phyloP scores from a whole-genome alignment of 2,888 invertebrate genomes.

The Oscheius sp. region DNA sequence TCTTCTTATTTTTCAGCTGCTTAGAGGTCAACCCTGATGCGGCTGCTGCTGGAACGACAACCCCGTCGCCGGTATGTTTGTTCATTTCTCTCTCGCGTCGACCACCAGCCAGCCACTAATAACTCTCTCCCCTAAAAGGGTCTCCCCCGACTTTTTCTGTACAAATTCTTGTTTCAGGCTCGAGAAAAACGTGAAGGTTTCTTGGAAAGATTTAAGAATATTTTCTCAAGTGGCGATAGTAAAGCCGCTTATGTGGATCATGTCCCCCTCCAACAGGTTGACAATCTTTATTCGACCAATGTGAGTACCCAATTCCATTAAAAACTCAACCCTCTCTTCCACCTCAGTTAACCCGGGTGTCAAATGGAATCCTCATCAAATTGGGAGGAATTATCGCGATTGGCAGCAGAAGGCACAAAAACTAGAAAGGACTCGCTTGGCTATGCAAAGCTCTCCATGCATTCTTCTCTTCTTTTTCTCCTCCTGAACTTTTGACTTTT shows the following conservation, averaged over 20 bases:
- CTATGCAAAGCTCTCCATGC: no score
- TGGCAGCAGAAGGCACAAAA: no score
- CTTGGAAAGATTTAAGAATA: constrained; percentile 41
- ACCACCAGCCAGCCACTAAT: background rate
- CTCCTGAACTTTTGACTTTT: no score
- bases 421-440: no score
- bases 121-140: background rate
- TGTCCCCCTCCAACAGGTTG: constrained; percentile 45
- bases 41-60: background rate
- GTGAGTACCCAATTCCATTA: constrained; percentile 30
- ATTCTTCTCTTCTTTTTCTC: no score
- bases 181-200: constrained; percentile 32
- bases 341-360: no score
- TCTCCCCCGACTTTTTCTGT: background rate
- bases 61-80: constrained; percentile 29
- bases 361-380: no score
- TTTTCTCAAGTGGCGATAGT: constrained; percentile 31
- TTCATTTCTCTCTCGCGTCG: constrained; percentile 9
- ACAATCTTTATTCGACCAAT: constrained; percentile 46
- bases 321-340: no score
- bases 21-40: constrained; percentile 3
- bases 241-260: constrained; percentile 44
- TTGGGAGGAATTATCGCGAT: no score
- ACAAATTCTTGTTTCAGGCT: background rate
- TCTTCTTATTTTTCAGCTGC: constrained; percentile 18